Base-by-base conservation (phyloP, 1,140 invertebrate species). In the Protaetia brevitarsis region DNA sequence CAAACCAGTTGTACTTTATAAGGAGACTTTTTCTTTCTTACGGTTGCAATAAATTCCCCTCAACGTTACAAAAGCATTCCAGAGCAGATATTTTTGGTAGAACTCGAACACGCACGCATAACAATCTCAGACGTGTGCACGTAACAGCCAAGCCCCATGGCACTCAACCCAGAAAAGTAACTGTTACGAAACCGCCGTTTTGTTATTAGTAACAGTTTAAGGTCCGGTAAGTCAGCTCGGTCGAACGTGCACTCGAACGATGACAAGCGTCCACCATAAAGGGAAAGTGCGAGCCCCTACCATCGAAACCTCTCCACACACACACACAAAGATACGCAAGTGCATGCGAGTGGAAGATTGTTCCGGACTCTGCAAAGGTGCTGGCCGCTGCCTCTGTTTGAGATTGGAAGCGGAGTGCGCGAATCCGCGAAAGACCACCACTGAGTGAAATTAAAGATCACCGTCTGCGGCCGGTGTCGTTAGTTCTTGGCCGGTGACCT, bases 381-480 rank as follows among this genome's bases (percentile, higher is more conserved):
- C 41, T 26, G 41, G 19, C 41, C 19, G 6, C 8, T 8, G 26
- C 6, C 5, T 8, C 7, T 21, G 19, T 23, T 51, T 21, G 21
- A n/a, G n/a, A 51, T 23, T 51, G 41, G 19, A 23, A 51, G 26
- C 41, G 41, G 11, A n/a, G 5, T 13, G 34, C 34, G 34, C 41
- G 19, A 51, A 51, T 19, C 21, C 19, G 5, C 41, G 41, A 7
- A 19, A 23, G 11, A 51, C 16, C 41, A 23, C 11, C 41, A 23
- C 21, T 16, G 41, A 51, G 41, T 51, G 41, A 51, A 51, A 51
- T 51, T 51, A 51, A 51, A 51, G 41, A 51, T 51, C 41, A 51
- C 41, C 26, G 41, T 51, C 41, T 51, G 10, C 41, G 41, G 41
- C 11, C 41, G 26, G 41, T 19, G 41, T 23, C 26, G 41, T 51